Base-by-base conservation (phyloP, 2,888 invertebrate species). In the Erebia palarica region DNA sequence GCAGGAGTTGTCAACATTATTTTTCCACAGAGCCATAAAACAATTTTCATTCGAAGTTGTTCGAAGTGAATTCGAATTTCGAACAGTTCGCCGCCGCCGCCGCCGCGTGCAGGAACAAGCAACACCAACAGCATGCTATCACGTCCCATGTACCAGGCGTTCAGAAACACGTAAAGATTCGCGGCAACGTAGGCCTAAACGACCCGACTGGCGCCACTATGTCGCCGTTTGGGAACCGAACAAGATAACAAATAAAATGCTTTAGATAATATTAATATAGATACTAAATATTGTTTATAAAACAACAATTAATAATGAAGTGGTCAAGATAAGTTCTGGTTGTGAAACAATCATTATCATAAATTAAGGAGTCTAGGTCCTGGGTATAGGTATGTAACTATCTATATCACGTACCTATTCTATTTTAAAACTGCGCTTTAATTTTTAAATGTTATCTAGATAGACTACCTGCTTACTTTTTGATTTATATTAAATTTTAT, bases 161-260 rank as follows among this genome's bases (percentile, higher is more conserved):
- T 59, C 77, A 78, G 75, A 70, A 69, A 59, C 60, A 36, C 42
- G 65, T 4, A 55, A 49, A 65, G 70, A 65, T 60, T 57, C 70
- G 69, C 71, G 18, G 71, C 73, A 70, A 63, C 71, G 58, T 79
- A 79, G 79, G 79, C 78, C 78, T 78, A 78, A 78, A 78, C 75
- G 76, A 42, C 53, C 63, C 59, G 70, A 18, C 63, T 67, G 74
- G 75, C 75, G 73, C 77, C 72, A 59, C 44, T 66, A 55, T 67
- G 75, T 74, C 74, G 74, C 74, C 67, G 65, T 61, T 27, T 47
- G 66, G 66, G 53, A 66, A 59, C 66, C 51, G 18, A 67, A 44
- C 65, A 66, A 65, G 71, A 71, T 73, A 71, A 66, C 51, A 58
- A 59, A 69, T 73, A 73, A 71, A 53, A 16, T 9, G 7, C 53